phyloP scores from a whole-genome alignment of 2,888 invertebrate genomes.

The Carpatolechia fugitivella region DNA sequence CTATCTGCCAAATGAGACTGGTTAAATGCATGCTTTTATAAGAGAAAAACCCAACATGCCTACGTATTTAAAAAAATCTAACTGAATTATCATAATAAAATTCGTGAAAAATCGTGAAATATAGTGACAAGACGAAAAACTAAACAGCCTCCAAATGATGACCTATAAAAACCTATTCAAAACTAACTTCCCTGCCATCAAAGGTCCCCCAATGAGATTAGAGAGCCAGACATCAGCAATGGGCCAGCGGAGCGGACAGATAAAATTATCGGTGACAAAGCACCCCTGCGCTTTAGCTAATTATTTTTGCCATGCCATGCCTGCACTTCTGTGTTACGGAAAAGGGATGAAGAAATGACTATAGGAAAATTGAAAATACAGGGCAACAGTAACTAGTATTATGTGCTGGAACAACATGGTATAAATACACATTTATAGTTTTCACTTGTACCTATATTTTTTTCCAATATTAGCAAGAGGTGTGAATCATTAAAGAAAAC shows the following conservation, averaged over 20 bases:
- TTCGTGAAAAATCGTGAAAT: no score
- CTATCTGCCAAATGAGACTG: no score
- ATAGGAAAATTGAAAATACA: not conserved
- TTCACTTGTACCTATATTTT: no score
- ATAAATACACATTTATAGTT: no score
- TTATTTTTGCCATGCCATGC: constrained; percentile 48
- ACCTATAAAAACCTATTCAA: not conserved
- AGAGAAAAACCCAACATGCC: no score
- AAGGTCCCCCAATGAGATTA: no score
- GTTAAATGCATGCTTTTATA: no score
- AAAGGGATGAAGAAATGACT: constrained; percentile 19
- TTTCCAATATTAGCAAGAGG: no score
- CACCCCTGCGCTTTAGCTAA: constrained; percentile 46
- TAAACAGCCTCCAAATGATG: not conserved
- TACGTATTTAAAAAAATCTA: no score
- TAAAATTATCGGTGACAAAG: constrained; percentile 69
- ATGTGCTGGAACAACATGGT: not conserved
- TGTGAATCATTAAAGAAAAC: no score
- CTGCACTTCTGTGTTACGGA: constrained; percentile 32
- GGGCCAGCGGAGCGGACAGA: constrained; percentile 64
- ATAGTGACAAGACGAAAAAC: no score
- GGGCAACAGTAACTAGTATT: not conserved
- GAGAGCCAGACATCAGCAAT: constrained; percentile 36
- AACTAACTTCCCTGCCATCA: constrained; percentile 7
- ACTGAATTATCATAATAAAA: no score